A percentile compares a stretch with the other conserved stretches of the same genome.
phyloP scores from a whole-genome alignment of 1,140 invertebrate genomes.

The Zaprionus kolodkinae region DNA sequence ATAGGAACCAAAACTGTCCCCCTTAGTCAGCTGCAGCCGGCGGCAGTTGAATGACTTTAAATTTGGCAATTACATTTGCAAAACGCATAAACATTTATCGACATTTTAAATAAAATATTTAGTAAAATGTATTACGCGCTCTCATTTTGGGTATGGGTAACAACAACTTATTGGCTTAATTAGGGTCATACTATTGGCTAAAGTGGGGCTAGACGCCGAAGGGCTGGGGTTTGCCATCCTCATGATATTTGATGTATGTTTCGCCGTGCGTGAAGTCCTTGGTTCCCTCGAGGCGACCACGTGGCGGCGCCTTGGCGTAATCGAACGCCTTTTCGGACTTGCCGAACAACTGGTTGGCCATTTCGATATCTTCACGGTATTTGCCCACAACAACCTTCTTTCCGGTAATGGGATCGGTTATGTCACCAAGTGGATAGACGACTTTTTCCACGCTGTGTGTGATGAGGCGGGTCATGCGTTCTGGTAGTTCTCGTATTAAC shows the following conservation, averaged over 20 bases:
- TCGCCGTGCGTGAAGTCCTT: conserved; percentile 92
- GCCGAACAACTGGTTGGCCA: conserved; percentile 89
- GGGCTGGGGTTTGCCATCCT: conserved; percentile 89
- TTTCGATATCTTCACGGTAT: conserved; percentile 91
- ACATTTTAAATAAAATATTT: conserved; percentile 81
- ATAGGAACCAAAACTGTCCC: conserved; percentile 44
- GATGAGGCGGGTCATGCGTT: conserved; percentile 90
- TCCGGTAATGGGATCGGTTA: conserved; percentile 92
- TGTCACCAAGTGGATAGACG: conserved; percentile 92
- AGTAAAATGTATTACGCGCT: conserved; percentile 54
- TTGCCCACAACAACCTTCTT: conserved; percentile 89
- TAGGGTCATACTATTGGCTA: conserved; percentile 35
- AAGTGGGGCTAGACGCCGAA: conserved; percentile 86
- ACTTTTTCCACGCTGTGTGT: conserved; percentile 92
- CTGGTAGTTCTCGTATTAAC: conserved; percentile 89
- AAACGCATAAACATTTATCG: conserved; percentile 67
- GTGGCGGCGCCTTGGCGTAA: conserved; percentile 90
- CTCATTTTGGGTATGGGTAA: conserved; percentile 1
- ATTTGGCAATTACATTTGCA: conserved; percentile 38
- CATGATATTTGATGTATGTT: conserved; percentile 90
- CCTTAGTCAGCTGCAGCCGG: conserved; percentile 9
- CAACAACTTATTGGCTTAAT: conserved; percentile 38
- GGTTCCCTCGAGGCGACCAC: conserved; percentile 92
- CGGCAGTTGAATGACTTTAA: conserved; percentile 33
- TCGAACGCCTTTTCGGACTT: conserved; percentile 88